phyloP scores from a whole-genome alignment of 2,888 invertebrate species.

The Oasisia sp. region DNA sequence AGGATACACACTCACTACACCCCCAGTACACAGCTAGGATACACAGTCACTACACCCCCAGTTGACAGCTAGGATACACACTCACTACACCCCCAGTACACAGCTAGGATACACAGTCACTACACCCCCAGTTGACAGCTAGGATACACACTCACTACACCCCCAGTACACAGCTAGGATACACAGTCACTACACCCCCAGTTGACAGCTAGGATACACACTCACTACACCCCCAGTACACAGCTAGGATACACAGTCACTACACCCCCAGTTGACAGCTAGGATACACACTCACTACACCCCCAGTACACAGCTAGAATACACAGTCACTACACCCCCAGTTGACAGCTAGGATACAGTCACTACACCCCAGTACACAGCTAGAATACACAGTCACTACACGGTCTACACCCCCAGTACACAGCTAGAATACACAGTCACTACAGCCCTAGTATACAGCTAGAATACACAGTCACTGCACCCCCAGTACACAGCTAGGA shows the following conservation, averaged over 20 bases:
- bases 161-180: neutral
- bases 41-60: neutral
- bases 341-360: neutral
- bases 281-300: neutral
- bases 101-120: neutral
- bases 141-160: neutral
- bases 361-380: neutral
- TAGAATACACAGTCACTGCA: neutral
- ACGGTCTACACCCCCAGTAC: neutral
- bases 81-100: slow-evolving; percentile 7
- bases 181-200: neutral
- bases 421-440: neutral
- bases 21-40: neutral
- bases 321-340: neutral
- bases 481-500: neutral
- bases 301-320: neutral
- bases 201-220: neutral
- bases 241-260: neutral
- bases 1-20: neutral
- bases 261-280: neutral
- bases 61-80: neutral
- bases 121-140: neutral
- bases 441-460: neutral
- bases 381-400: neutral
- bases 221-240: neutral